Evolutionary conservation across 2,797 vertebrate species (phyloP), one percentile per base, ranked within the genome.

Genomic region (Rhabdomys pumilio): DNA sequence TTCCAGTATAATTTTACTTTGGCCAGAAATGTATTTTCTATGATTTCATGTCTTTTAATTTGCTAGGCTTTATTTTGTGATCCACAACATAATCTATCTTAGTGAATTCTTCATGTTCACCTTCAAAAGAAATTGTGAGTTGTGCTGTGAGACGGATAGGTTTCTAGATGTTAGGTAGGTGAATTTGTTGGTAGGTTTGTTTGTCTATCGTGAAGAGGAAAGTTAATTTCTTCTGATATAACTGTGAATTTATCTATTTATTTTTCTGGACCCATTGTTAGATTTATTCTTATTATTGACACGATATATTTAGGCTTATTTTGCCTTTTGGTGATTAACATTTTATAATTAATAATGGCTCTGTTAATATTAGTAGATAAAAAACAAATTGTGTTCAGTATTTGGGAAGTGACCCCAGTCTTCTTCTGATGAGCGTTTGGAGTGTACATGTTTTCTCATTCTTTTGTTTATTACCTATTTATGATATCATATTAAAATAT

Each of bases 1-100:
- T 81, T 95, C 50, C 34, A 44, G 57, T 44, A 83, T 72, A 73
- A 93, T 79, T 86, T 90, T 44, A 72, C 41, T 83, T 20, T 72
- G 14, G 47, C 22, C 34, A 87, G 41, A 94, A 87, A 69, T 69
- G 6, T 9, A 53, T 57, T 87, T 87, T 55, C 31, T 73, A 84
- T 75, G 38, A 44, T 47, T 75, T 73, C 15, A 63, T 11, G 84
- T 92, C 1, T 67, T 65, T 75, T 24, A 83, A 92, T 12, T 75
- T 92, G 31, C 76, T 84, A 72, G 34, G 5, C 1, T 77, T 93
- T 92, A 1, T 75, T 94, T 96, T 77, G 63, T 65, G 12, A 85
- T 6, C 34, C 65, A 93, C 5, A 11, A 91, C 38, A 65, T 44
- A 80, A 90, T 53, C 26, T 47, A 24, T n/a, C 10, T 72, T 89